Conservation (phyloP, 2,888 invertebrate genomes). For the Andricus quercusramuli region DNA sequence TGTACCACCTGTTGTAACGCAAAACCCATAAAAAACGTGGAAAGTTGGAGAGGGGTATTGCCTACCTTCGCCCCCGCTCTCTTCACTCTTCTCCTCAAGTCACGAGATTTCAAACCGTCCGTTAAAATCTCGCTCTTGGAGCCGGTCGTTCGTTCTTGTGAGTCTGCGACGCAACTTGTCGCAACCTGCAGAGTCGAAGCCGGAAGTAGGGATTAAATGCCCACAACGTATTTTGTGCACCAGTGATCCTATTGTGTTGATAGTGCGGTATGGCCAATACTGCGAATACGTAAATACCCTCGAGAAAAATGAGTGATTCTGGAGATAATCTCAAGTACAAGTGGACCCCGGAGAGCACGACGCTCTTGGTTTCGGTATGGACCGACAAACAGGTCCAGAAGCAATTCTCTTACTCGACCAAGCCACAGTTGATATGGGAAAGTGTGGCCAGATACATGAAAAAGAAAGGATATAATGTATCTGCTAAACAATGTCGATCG, state of each 20-base stretch:
- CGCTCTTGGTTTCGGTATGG: conserved; percentile 76
- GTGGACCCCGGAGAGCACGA: conserved; percentile 76
- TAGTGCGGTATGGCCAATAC: background rate
- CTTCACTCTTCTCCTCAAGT: background rate
- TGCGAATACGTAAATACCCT: conserved; percentile 31
- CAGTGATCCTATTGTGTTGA: conserved; percentile 13
- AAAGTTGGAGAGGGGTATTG: background rate
- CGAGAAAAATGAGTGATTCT: conserved; percentile 66
- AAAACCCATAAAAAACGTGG: conserved; percentile 26
- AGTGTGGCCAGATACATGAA: conserved; percentile 75
- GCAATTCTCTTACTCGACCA: conserved; percentile 70
- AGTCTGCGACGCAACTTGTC: background rate
- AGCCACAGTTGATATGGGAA: conserved; percentile 76
- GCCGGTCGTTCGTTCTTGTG: conserved; percentile 29
- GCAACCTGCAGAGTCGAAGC: background rate
- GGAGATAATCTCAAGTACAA: conserved; percentile 72
- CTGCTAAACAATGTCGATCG: conserved; percentile 75
- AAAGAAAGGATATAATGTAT: conserved; percentile 75
- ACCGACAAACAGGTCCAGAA: conserved; percentile 76
- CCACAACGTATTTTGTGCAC: background rate
- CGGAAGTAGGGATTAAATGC: conserved; percentile 37
- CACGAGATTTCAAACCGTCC: conserved; percentile 38
- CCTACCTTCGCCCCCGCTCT: conserved; percentile 2
- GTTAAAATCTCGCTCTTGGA: conserved; percentile 22
- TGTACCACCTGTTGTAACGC: conserved; percentile 29